Evolutionary conservation across 2,113 vertebrate species (phyloP), one percentile per base, ranked within the genome.

Genomic region (Rhadina sibilatrix): DNA sequence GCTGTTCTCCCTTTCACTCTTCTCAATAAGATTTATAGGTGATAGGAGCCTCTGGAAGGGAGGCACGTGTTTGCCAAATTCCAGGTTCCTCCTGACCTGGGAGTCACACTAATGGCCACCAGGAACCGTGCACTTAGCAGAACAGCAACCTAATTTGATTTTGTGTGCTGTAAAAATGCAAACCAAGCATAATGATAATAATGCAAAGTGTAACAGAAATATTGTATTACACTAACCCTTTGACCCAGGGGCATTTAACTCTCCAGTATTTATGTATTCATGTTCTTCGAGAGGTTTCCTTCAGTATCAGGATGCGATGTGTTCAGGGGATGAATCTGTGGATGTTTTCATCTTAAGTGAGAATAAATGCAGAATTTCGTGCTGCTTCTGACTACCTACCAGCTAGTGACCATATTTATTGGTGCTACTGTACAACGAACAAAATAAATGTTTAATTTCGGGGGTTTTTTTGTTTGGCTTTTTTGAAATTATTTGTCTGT

Each of bases 131-230:
- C 65, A 64, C 80, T 97, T 96, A 92, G 76, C 90, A 95, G 72
- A 96, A 91, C 61, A 92, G 80, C 90, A 90, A 92, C 66, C 69
- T 94, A 90, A 94, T 96, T 93, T 94, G 83, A 96, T 94, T 96
- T 93, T 37, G 53, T 78, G 30, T 53, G 53, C 90, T 90, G 65
- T 90, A 87, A 95, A 96, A 97, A 95, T 90, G 88, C 90, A 97
- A 97, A 96, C 85, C 68, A 95, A 96, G 92, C 95, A 95, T 56
- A 83, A 89, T 0, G 44, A 74, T 96, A 61, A 95, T 93, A 95
- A 92, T 84, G 86, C 80, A 40, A 87, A 89, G 28, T 75, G 52
- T 84, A 94, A 88, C 83, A 87, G 72, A 93, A 87, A 83, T 95
- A 89, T 31, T 94, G 88, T 89, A 90, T 95, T 87, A 96, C 88